Evolutionary conservation across 2,797 vertebrate species (phyloP), one percentile per base, ranked within the genome.

Genomic region (Malacoraja senta): DNA sequence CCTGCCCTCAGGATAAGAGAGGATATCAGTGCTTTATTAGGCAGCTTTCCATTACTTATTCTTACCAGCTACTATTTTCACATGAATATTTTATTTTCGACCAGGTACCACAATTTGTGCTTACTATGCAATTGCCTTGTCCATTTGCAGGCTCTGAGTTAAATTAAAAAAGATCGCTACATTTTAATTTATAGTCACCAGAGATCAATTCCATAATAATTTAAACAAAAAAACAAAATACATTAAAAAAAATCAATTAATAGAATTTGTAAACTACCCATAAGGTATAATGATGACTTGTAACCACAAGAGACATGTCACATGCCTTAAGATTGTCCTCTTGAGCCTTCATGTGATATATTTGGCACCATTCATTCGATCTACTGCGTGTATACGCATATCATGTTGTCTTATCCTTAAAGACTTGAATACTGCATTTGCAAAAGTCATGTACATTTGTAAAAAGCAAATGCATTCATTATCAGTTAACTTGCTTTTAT

Each of bases 321-420:
- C 95, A 96, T 94, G 94, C 95, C 95, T 94, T 78, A 77, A 93
- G 91, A 88, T 93, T 93, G 94, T 94, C 95, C 96, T 94, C 93
- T 96, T 93, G 97, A 97, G 97, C 95, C 93, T 96, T 97, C 94
- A 97, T 97, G 95, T 94, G 78, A 93, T 90, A 93, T 94, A 81
- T 80, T 94, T 93, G 95, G 95, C 94, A 95, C 94, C 94, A 93
- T 95, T 95, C 96, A 97, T 94, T 91, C 0, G 93, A 96, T 76
- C 78, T 95, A 92, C 61, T 10, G 65, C 12, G 63, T 92, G 93
- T 93, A 94, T 96, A 95, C 80, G 0, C 93, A 95, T 94, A 93
- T 92, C 78, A 93, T 35, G 77, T 94, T 95, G 95, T 19, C 24
- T 72, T 91, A 91, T 91, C 19, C 65, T 35, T 17, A 44, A 91